Base-by-base conservation (phyloP, 2,888 invertebrate genomes). In the Ornithoptera priamus region DNA sequence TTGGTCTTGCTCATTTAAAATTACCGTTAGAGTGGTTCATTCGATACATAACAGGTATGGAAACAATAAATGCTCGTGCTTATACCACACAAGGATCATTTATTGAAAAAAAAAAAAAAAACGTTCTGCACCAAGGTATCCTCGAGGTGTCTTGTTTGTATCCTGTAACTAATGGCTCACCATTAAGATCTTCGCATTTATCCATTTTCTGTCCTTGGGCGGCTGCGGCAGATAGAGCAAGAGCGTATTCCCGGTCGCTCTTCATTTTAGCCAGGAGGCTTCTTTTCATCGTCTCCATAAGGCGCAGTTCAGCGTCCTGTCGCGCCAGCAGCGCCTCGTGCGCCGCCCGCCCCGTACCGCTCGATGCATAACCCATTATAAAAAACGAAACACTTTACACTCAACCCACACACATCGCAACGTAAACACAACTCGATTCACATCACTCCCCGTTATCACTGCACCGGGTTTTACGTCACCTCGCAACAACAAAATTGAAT, bases 261-360 rank as follows among this genome's bases (percentile, higher is more conserved):
- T 98, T 97, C 85, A 98, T 96, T 91, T 98, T 97, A 76, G 96
- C 95, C 76, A 95, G 94, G 70, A 99, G 94, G 80, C 97, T 97
- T 73, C 97, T 93, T 81, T 97, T 96, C 95, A 99, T 97, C 74
- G 96, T 96, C 84, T 99, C 99, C 93, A 99, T 94, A 63, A 99
- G 95, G 76, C 97, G 94, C 71, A 99, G 94, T 90, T 99, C 99
- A 24, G 97, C 97, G 86, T 99, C 98, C 89, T 98, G 98, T 68
- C 98, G 94, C 72, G 95, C 95, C 77, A 98, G 93, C 78, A 99
- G 93, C 75, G 98, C 98, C 90, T 98, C 98, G 87, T 98, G 98
- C 81, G 98, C 97, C 76, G 95, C 95, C 82, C 97, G 96, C 78
- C 97, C 97, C 90, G 97, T 96, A 69, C 97, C 94, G 83, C 96